Evolutionary conservation across 2,888 invertebrate species (phyloP).

Genomic region (Netelia virgata): DNA sequence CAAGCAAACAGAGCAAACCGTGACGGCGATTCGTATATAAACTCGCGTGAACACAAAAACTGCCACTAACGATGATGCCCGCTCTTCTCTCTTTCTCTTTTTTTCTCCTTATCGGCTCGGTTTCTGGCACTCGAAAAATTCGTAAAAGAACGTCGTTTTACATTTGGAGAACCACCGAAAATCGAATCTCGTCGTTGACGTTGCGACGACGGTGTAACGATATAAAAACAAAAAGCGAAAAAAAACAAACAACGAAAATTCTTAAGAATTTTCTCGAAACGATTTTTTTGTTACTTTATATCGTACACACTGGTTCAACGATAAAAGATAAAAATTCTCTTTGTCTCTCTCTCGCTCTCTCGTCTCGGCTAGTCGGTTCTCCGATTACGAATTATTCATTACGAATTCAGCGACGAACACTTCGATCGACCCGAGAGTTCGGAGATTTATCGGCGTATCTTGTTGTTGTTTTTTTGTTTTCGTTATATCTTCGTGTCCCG

Average conservation of each 20-base stretch:
- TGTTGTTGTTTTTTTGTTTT: not conserved
- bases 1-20: constrained; percentile 27
- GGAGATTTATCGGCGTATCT: constrained; percentile 3
- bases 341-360: not conserved
- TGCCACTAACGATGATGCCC: constrained; percentile 73
- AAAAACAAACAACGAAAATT: constrained; percentile 2
- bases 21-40: constrained; percentile 29
- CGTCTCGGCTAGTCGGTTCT: not conserved
- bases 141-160: constrained; percentile 43
- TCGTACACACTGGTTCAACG: not conserved
- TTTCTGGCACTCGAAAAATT: constrained; percentile 47
- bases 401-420: not conserved
- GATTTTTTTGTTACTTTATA: not conserved
- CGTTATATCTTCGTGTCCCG: not conserved
- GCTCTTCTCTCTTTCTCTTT: constrained; percentile 52
- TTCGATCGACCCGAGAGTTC: constrained; percentile 4
- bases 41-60: constrained; percentile 75
- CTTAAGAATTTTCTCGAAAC: not conserved
- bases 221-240: not conserved
- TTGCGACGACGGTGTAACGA: not conserved
- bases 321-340: not conserved
- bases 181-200: constrained; percentile 3
- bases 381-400: not conserved
- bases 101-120: constrained; percentile 50
- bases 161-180: constrained; percentile 23